Percentiles rank a stretch among this genome's conserved stretches.
These are phyloP conservation scores for Pandemis heparana DNA, from an alignment of 2,888 invertebrate species.

Conservation along the genomic window DNA sequence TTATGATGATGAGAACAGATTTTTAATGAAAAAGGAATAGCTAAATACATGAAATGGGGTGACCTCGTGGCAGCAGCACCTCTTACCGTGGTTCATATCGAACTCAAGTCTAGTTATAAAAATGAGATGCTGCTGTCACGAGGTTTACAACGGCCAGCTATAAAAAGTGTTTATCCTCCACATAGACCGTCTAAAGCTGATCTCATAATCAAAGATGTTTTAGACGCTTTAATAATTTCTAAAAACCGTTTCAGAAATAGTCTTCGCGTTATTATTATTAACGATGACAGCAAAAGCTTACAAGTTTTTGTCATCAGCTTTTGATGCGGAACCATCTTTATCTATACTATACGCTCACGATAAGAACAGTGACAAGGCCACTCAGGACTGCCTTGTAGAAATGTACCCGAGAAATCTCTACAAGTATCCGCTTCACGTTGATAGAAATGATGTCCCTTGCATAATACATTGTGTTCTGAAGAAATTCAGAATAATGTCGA, in stretches of 20 bases:
- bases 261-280: slow-evolving; percentile 59
- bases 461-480: slow-evolving; percentile 80
- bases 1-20: no score
- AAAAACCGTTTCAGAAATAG: slow-evolving; percentile 66
- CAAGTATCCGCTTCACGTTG: slow-evolving; percentile 74
- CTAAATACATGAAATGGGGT: no score
- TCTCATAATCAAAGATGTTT: background rate
- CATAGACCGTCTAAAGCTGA: no score
- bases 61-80: no score
- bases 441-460: slow-evolving; percentile 77
- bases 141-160: no score
- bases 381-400: slow-evolving; percentile 72
- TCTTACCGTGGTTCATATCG: no score
- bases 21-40: no score
- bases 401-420: slow-evolving; percentile 79
- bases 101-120: no score
- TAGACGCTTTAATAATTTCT: slow-evolving; percentile 11
- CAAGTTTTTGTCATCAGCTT: slow-evolving; percentile 68
- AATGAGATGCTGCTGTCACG: no score
- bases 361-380: slow-evolving; percentile 71
- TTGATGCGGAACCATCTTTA: slow-evolving; percentile 73
- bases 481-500: slow-evolving; percentile 80
- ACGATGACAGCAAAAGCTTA: slow-evolving; percentile 58
- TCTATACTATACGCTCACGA: slow-evolving; percentile 77
- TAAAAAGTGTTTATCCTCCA: no score